Conservation (phyloP, 2,888 invertebrate genomes). For the Ptilodon capucinus region DNA sequence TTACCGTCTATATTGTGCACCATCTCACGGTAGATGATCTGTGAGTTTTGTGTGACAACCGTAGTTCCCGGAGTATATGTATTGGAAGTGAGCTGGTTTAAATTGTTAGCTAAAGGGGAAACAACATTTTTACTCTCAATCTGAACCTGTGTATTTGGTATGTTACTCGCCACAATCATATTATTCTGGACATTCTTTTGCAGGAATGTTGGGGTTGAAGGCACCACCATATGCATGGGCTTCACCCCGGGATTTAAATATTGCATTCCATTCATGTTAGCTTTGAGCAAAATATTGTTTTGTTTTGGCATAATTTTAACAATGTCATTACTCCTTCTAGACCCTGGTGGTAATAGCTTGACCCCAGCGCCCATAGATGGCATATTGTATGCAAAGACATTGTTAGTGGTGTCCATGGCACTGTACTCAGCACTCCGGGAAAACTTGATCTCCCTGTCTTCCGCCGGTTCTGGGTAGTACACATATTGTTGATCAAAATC, state of each 20-base stretch:
- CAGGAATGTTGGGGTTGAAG: conserved; percentile 64
- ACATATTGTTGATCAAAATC: conserved; percentile 64
- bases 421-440: conserved; percentile 72
- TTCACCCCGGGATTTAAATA: conserved; percentile 62
- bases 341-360: conserved; percentile 45
- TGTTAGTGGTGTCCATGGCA: conserved; percentile 52
- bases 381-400: conserved; percentile 55
- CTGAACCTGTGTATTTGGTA: conserved; percentile 51
- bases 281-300: conserved; percentile 68
- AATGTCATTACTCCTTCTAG: conserved; percentile 54
- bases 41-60: conserved; percentile 74
- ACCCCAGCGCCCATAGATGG: conserved; percentile 44
- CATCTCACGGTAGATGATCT: conserved; percentile 77
- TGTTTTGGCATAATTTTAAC: conserved; percentile 66
- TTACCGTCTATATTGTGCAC: conserved; percentile 73
- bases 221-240: conserved; percentile 65
- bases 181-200: conserved; percentile 74
- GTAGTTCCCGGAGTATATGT: conserved; percentile 68
- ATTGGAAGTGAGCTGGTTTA: conserved; percentile 56
- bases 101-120: conserved; percentile 50
- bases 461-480: conserved; percentile 63
- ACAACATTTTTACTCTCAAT: conserved; percentile 53
- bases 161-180: conserved; percentile 65
- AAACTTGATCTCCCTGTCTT: conserved; percentile 72
- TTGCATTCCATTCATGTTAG: conserved; percentile 62